phyloP scores from a whole-genome alignment of 2,113 vertebrate genomes.

The Irena cyanogastra region DNA sequence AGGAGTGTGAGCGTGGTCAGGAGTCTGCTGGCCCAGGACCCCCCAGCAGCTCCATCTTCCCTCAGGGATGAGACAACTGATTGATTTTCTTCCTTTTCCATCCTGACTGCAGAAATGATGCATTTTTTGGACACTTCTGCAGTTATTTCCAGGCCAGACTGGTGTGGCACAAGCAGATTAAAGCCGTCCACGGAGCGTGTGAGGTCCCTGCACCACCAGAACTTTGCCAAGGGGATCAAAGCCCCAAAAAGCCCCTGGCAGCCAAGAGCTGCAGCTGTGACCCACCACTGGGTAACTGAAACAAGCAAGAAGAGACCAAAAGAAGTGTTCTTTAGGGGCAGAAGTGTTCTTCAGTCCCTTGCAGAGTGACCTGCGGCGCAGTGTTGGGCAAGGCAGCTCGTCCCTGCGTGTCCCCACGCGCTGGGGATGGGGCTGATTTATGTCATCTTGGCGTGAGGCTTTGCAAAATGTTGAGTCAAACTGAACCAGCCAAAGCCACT shows the following conservation, averaged over 20 bases:
- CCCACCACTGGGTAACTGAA: background rate
- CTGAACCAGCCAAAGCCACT: background rate
- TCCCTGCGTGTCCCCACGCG: background rate
- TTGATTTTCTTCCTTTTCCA: background rate
- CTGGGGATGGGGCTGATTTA: background rate
- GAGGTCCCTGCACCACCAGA: background rate
- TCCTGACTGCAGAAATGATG: background rate
- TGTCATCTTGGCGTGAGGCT: background rate
- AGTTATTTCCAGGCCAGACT: background rate
- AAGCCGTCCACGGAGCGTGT: background rate
- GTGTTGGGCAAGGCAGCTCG: constrained; percentile 2
- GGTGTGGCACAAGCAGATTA: background rate
- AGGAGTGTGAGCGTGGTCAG: fast-evolving
- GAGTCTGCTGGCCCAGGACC: background rate
- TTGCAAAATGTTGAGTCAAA: background rate
- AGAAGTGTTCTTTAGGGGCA: background rate
- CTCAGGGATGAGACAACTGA: fast-evolving
- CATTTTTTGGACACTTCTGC: background rate
- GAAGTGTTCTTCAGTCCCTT: background rate
- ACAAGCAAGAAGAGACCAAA: background rate
- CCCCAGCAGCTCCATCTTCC: background rate
- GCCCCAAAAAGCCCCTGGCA: background rate
- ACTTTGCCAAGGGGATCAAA: background rate
- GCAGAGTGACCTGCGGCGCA: background rate
- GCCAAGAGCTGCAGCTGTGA: background rate